phyloP scores from a whole-genome alignment of 1,140 invertebrate genomes.

The Drosophila micromelanica region DNA sequence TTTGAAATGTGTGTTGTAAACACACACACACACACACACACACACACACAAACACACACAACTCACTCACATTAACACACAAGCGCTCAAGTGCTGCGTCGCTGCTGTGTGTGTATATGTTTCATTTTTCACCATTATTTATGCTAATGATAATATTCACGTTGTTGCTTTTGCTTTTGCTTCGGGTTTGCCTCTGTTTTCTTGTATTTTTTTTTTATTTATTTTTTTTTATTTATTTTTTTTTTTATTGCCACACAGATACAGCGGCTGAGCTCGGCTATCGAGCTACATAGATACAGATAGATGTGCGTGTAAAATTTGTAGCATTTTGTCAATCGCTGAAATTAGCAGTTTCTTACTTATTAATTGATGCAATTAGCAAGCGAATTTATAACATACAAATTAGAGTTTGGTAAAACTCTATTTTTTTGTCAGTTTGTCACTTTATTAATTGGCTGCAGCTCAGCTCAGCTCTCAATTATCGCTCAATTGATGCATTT shows the following conservation, averaged over 20 bases:
- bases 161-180: constrained; percentile 49
- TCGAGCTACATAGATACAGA: background rate
- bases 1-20: constrained; percentile 80
- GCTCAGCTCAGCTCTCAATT: background rate
- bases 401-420: background rate
- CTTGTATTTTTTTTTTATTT: no score
- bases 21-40: constrained; percentile 25
- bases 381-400: background rate
- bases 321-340: constrained; percentile 10
- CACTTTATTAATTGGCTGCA: background rate
- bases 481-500: background rate
- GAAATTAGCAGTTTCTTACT: background rate
- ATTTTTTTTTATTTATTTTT: no score
- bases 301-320: constrained; percentile 14
- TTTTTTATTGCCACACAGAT: constrained; percentile 39
- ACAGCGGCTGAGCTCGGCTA: background rate
- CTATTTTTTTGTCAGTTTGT: background rate
- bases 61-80: no score
- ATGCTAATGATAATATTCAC: constrained; percentile 73
- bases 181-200: constrained; percentile 47
- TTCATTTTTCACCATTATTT: constrained; percentile 78
- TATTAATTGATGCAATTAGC: constrained; percentile 19
- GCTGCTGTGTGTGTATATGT: constrained; percentile 48
- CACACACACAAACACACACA: constrained; percentile 8
- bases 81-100: constrained; percentile 33